A percentile compares a stretch with the other conserved stretches of the same genome.
phyloP scores from a whole-genome alignment of 1,140 invertebrate species.

The Adoxophyes honmai region DNA sequence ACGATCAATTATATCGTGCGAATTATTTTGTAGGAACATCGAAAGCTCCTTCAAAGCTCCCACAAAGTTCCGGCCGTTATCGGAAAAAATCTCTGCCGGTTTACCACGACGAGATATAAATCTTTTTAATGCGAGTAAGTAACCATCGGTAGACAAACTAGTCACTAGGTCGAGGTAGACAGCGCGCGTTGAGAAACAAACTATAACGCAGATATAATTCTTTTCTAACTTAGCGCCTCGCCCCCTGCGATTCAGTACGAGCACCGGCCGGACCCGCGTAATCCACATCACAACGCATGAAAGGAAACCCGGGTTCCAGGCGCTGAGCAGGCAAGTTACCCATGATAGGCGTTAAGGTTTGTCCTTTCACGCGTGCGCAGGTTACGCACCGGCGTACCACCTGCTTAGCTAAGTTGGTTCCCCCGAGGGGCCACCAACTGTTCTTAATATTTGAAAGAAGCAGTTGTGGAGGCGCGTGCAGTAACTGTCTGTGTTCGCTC shows the following conservation, averaged over 20 bases:
- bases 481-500: constrained; percentile 33
- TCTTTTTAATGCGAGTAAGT: constrained; percentile 31
- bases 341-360: constrained; percentile 12
- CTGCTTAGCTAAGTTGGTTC: constrained; percentile 23
- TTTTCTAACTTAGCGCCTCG: constrained; percentile 34
- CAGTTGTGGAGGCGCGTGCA: constrained; percentile 45
- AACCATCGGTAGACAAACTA: constrained; percentile 42
- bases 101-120: constrained; percentile 35
- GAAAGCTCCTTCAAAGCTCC: constrained; percentile 14
- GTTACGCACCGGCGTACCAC: constrained; percentile 14
- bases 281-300: constrained; percentile 28
- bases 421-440: constrained; percentile 35
- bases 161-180: constrained; percentile 61
- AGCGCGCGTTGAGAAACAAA: constrained; percentile 51
- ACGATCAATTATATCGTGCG: not conserved
- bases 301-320: constrained; percentile 3
- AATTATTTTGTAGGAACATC: not conserved
- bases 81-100: constrained; percentile 28
- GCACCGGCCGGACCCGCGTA: constrained; percentile 42
- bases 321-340: constrained; percentile 9
- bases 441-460: constrained; percentile 27
- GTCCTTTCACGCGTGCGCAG: not conserved
- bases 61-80: constrained; percentile 39
- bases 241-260: constrained; percentile 21
- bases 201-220: constrained; percentile 49